phyloP scores from a whole-genome alignment of 2,797 vertebrate genomes.

The Borostomias antarcticus region DNA sequence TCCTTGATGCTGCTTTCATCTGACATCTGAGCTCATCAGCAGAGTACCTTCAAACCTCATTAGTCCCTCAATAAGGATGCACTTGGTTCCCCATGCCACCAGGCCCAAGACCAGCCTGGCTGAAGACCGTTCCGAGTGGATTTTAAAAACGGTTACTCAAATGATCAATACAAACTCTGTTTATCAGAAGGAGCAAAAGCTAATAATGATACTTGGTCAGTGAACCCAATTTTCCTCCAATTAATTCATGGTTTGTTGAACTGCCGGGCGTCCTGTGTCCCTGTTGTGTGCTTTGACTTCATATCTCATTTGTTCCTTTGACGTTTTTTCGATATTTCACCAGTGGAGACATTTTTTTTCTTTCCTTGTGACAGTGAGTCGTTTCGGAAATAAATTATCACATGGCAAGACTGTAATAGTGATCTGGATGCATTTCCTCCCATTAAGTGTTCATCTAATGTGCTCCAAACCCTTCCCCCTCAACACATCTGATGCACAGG shows the following conservation, averaged over 20 bases:
- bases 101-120: neutral
- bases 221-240: neutral
- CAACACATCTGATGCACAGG: too few relatives aligned
- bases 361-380: too few relatives aligned
- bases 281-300: constrained; percentile 16
- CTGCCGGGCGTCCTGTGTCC: constrained; percentile 14
- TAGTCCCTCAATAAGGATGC: constrained; percentile 1
- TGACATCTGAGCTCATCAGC: constrained; percentile 20
- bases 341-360: too few relatives aligned
- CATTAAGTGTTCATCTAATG: too few relatives aligned
- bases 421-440: too few relatives aligned
- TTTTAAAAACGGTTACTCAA: constrained; percentile 54
- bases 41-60: constrained; percentile 9
- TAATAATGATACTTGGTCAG: neutral
- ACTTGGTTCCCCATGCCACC: constrained; percentile 7
- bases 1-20: constrained; percentile 4
- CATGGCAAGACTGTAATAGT: constrained; percentile 15
- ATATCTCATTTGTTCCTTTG: constrained; percentile 38
- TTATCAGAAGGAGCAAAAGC: constrained; percentile 7
- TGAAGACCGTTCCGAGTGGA: constrained; percentile 39
- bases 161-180: constrained; percentile 48
- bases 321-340: too few relatives aligned
- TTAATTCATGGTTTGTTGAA: neutral
- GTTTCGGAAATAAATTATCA: too few relatives aligned
- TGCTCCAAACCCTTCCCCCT: too few relatives aligned